These are phyloP conservation scores for Campylomormyrus tamandua DNA, from an alignment of 2,113 vertebrate genomes.

Conservation along the genomic window DNA sequence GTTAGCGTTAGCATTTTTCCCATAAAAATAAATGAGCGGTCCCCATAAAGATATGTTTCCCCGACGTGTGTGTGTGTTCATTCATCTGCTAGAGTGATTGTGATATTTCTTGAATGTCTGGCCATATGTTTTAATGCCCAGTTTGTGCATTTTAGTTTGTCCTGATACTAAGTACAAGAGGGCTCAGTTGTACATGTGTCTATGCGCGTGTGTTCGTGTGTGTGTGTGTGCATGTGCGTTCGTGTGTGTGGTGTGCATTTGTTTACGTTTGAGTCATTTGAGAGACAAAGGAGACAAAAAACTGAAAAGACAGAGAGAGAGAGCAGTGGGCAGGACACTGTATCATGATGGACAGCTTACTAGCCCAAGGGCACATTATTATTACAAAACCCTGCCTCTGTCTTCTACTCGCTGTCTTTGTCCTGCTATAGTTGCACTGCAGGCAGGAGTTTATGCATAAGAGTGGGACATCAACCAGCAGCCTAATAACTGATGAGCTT, in stretches of 20 bases:
- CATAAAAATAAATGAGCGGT: too few species aligned
- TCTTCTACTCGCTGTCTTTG: slow-evolving; percentile 25
- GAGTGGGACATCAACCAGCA: slow-evolving; percentile 29
- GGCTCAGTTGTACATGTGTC: not conserved
- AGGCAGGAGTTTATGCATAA: slow-evolving; percentile 34
- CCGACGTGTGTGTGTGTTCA: not conserved
- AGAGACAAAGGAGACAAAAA: not conserved
- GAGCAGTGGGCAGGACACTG: slow-evolving; percentile 10
- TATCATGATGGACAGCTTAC: slow-evolving; percentile 45
- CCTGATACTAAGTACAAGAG: not conserved
- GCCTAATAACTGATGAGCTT: slow-evolving; percentile 39
- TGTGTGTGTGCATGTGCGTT: not conserved
- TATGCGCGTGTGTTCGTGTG: not conserved
- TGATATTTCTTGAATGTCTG: not conserved
- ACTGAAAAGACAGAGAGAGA: slow-evolving; percentile 7
- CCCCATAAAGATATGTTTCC: too few species aligned
- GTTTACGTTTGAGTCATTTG: not conserved
- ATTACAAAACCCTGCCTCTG: slow-evolving; percentile 45
- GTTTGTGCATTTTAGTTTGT: not conserved
- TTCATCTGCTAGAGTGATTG: not conserved
- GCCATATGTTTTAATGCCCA: not conserved
- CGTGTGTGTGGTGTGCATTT: slow-evolving; percentile 13
- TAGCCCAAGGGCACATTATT: slow-evolving; percentile 60
- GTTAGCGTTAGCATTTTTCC: too few species aligned
- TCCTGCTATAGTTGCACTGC: slow-evolving; percentile 35